phyloP scores from a whole-genome alignment of 2,888 invertebrate species.

The Patella caerulea region DNA sequence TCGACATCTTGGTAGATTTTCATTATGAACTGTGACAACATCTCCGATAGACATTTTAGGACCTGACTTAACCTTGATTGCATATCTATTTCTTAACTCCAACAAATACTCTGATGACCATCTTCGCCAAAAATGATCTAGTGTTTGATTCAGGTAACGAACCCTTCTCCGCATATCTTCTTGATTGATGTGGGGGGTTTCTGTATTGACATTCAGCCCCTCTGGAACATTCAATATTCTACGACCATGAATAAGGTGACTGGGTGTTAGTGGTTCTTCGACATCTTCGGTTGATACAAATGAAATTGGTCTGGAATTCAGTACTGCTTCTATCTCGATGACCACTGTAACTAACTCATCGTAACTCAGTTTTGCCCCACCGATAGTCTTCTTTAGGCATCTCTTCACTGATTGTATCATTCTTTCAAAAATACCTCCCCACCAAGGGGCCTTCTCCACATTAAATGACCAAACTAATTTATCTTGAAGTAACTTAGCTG shows the following conservation, averaged over 20 bases:
- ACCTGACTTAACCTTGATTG: neutral
- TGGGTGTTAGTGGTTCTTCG: neutral
- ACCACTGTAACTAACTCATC: neutral
- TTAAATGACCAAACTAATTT: conserved; percentile 2
- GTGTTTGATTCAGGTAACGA: neutral
- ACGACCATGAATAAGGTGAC: neutral
- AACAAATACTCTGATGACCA: neutral
- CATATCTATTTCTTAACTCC: neutral
- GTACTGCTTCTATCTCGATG: neutral
- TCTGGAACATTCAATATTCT: neutral
- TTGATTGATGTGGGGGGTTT: too few species aligned
- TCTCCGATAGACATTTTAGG: neutral
- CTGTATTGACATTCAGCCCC: neutral
- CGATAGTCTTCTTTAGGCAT: neutral
- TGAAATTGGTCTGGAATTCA: conserved; percentile 1
- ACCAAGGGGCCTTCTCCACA: neutral
- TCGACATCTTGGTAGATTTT: neutral
- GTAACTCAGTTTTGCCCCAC: neutral
- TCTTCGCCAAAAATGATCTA: neutral
- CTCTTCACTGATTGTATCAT: neutral
- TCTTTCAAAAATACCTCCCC: neutral
- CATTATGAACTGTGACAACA: neutral
- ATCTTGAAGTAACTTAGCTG: neutral
- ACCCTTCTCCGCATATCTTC: too few species aligned
- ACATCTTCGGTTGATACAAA: conserved; percentile 5